Base-by-base conservation (phyloP, 1,140 invertebrate species). In the Drosophila gunungcola region DNA sequence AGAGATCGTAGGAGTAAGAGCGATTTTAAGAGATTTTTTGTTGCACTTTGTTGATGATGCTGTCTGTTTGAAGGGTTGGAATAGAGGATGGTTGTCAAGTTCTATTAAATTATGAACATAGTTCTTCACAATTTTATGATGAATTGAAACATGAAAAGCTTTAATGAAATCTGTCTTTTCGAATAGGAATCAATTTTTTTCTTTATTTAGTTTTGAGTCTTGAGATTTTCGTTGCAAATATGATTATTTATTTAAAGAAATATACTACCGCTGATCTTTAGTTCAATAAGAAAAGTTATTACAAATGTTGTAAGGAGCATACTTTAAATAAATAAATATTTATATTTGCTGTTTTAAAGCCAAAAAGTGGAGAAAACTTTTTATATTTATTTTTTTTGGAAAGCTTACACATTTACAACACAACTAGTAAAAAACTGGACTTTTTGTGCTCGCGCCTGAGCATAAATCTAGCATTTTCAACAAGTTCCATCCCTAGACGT, bases 401-500 rank as follows among this genome's bases (percentile, higher is more conserved):
- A 29, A 29, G 34, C 21, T 68, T 32, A 13, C 42, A 13, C 12
- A 29, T 27, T 63, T 3, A 9, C 9, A 21, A 58, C n/a, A 27
- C 16, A 21, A 21, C 2, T 7, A 7, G 10, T 9, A 12, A 34
- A 41, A 67, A 56, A 27, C 21, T 29, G 9, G 16, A 10, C 29
- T 51, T 32, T 51, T 51, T 34, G 11, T 13, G 34, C 51, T 21
- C 12, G 3, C 9, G 27, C 13, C n/a, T 39, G 16, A 6, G 11
- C 25, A 46, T 46, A 45, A 45, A 72, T 72, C 34, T 34, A 49
- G 58, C 52, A 62, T 25, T 70, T 58, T 55, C 32, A 54, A 21
- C 57, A 65, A 52, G 52, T 68, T 68, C 42, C 55, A 73, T 69
- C 73, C 81, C 73, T 16, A 58, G 62, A 55, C 77, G 38, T 51